These are phyloP conservation scores for Ranitomeya variabilis DNA, from an alignment of 2,113 vertebrate species.

Conservation along the genomic window DNA sequence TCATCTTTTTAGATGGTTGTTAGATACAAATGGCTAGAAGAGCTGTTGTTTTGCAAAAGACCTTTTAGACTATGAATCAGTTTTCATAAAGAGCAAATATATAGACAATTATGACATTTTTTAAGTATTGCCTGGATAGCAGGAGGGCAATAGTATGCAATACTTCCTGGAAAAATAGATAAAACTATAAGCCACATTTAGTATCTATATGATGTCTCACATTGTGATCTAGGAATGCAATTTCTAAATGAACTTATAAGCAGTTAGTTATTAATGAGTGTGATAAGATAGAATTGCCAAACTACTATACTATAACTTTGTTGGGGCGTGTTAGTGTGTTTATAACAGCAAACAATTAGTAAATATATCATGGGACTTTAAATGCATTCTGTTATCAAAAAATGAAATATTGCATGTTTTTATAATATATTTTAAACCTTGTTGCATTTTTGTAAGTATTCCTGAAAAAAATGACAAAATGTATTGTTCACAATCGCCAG, in stretches of 20 bases:
- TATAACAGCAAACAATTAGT: neutral
- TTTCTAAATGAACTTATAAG: constrained; percentile 15
- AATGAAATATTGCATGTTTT: neutral
- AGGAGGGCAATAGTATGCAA: neutral
- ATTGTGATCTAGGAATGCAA: constrained; percentile 44
- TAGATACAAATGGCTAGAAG: neutral
- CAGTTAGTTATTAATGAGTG: constrained; percentile 14
- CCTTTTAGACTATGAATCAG: constrained; percentile 59
- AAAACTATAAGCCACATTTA: constrained; percentile 53
- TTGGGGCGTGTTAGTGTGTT: neutral
- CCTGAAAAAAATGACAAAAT: neutral
- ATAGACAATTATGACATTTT: neutral
- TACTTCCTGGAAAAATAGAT: constrained; percentile 18
- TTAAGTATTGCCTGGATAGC: neutral
- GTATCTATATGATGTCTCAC: constrained; percentile 60
- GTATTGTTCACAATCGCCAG: too few species aligned
- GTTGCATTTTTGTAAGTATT: neutral
- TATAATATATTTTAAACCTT: neutral
- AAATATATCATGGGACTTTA: neutral
- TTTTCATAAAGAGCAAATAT: constrained; percentile 59
- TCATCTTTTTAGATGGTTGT: neutral
- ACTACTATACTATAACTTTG: neutral
- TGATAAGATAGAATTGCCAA: neutral
- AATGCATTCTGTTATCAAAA: neutral
- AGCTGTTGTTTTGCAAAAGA: constrained; percentile 25